Percentiles rank a stretch among this genome's conserved stretches.
phyloP scores from a whole-genome alignment of 2,888 invertebrate genomes.

The Alloscopus bannaensis region DNA sequence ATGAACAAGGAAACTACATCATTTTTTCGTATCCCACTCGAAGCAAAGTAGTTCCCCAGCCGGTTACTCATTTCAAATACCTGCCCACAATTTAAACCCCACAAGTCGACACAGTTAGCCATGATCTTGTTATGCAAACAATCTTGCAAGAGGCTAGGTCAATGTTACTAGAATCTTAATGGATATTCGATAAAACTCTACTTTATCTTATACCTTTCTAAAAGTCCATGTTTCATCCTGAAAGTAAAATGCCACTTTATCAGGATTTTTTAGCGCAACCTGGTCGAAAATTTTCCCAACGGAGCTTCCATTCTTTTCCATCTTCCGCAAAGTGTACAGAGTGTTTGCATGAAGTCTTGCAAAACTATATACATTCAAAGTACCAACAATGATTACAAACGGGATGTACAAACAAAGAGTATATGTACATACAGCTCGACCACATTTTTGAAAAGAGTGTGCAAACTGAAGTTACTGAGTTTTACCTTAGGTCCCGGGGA shows the following conservation, averaged over 20 bases:
- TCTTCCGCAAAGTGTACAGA: conserved; percentile 80
- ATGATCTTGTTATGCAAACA: too few species aligned
- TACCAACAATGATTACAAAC: too few species aligned
- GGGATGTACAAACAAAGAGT: too few species aligned
- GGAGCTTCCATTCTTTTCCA: conserved; percentile 76
- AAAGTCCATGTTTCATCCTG: conserved; percentile 43
- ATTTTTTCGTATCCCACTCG: not conserved
- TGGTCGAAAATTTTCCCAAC: conserved; percentile 88
- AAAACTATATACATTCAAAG: too few species aligned
- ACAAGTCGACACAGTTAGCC: too few species aligned
- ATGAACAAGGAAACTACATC: conserved; percentile 26
- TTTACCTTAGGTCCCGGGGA: conserved; percentile 44
- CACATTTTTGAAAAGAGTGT: not conserved
- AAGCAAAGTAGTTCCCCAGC: conserved; percentile 26
- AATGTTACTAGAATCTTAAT: too few species aligned
- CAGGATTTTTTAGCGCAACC: conserved; percentile 85
- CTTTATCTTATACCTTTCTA: conserved; percentile 74
- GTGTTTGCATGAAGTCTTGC: conserved; percentile 82
- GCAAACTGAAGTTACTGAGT: not conserved
- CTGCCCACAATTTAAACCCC: not conserved
- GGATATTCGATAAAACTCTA: too few species aligned
- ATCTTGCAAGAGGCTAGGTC: too few species aligned
- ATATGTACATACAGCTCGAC: not conserved
- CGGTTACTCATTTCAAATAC: conserved; percentile 30
- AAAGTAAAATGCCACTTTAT: conserved; percentile 81